Conservation (phyloP, 1,140 invertebrate species). For the Drosophila cardini region DNA sequence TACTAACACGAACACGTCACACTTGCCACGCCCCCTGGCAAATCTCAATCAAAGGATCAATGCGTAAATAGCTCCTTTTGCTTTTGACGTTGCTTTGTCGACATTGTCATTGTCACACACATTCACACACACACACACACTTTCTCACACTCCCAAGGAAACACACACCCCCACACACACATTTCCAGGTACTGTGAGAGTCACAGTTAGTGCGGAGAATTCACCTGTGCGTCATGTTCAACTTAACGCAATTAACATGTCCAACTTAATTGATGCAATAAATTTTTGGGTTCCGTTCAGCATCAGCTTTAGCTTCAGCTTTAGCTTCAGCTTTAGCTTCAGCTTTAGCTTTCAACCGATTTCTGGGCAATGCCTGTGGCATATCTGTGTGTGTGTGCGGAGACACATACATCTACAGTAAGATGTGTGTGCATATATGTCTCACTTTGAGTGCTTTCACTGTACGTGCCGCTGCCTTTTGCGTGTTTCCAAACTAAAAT, state of each 20-base stretch:
- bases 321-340: neutral
- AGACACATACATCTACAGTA: neutral
- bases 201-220: slow-evolving; percentile 9
- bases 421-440: slow-evolving; percentile 6
- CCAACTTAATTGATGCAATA: slow-evolving; percentile 84
- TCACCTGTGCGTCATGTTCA: slow-evolving; percentile 78
- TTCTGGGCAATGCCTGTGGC: slow-evolving; percentile 8
- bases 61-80: slow-evolving; percentile 37
- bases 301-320: slow-evolving; percentile 1
- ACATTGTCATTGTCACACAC: slow-evolving; percentile 42
- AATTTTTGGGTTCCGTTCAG: slow-evolving; percentile 67
- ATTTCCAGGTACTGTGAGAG: slow-evolving; percentile 3
- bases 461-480: slow-evolving; percentile 75
- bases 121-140: slow-evolving; percentile 1
- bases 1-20: slow-evolving; percentile 37
- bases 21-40: slow-evolving; percentile 16
- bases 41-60: slow-evolving; percentile 54
- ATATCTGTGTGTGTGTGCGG: slow-evolving; percentile 7
- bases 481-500: slow-evolving; percentile 77
- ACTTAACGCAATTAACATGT: slow-evolving; percentile 84
- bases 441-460: slow-evolving; percentile 27
- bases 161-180: slow-evolving; percentile 11
- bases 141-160: too few relatives aligned
- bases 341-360: neutral
- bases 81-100: slow-evolving; percentile 46